Base-by-base conservation (phyloP, 2,797 vertebrate species). In the Microctenopoma stevenorrisi region DNA sequence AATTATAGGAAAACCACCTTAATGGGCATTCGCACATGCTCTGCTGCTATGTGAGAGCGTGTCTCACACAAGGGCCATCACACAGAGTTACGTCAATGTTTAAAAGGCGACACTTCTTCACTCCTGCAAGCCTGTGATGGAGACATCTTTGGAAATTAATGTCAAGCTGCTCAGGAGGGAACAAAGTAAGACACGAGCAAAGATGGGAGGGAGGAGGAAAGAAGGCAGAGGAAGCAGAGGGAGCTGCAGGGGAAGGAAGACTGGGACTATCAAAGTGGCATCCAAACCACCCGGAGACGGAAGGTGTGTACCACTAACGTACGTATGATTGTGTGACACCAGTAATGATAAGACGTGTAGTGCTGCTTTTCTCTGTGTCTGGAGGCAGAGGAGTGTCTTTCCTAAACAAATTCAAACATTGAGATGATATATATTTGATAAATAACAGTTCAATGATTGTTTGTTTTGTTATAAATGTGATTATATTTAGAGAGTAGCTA, bases 81-180 rank as follows among this genome's bases (percentile, higher is more conserved):
- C 72, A 73, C 35, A 8, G 14, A 50, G 26, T 74, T 66, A 54
- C 18, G 28, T 72, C 62, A 68, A 58, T 2, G 3, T 79, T 78
- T 72, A 67, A 79, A 71, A 79, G 63, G 74, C 68, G 72, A 76
- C 62, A 76, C 46, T 15, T 40, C 38, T 40, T 81, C 66, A 75
- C 60, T 52, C 68, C 56, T 59, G 60, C 30, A 61, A 64, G 49
- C 66, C 68, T 62, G 64, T 30, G 64, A 73, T 53, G 35, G 54
- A 78, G 40, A 76, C 56, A 65, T 81, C 70, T 70, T 49, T 59
- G 35, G 53, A 53, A 83, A 86, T 79, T 72, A 80, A 76, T 10
- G 28, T 86, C 76, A 79, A 66, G 48, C 16, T 38, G 46, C 49
- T 60, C 38, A 42, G 64, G 56, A 54, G 61, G 69, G 37, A 65